Base-by-base conservation (phyloP, 1,140 invertebrate genomes). In the Diorhabda carinulata region DNA sequence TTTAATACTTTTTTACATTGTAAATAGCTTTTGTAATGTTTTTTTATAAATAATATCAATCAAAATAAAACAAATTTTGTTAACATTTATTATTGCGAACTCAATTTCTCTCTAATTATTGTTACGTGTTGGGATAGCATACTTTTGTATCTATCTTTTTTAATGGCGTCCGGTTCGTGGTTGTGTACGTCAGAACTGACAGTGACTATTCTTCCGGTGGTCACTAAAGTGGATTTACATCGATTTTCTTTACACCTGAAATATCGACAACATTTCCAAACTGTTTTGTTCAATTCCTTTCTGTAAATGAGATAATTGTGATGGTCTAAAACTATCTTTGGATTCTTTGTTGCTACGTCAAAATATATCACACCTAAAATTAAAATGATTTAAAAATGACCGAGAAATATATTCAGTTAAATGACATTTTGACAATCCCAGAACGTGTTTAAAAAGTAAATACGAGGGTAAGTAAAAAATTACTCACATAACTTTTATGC, bases 181-280 rank as follows among this genome's bases (percentile, higher is more conserved):
- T 77, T 78, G 64, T 78, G 76, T 3, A 47, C 43, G 64, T 70
- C 70, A 7, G 70, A 73, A 64, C 70, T 78, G 56, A 77, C 72
- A n/a, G 65, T 70, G 3, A 77, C 75, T 41, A 72, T 70, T 44
- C 70, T 62, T 25, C 74, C 77, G 60, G 69, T 73, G 25, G 75
- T 77, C 3, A 77, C 70, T 8, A 78, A 52, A 56, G 66, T 74
- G 3, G 72, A 68, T 59, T 76, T 77, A 66, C 77, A 78, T 45
- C 76, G 66, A 44, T 77, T 71, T 43, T 67, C 70, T 41, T 66
- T 70, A 59, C 60, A 68, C 44, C 71, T 67, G 61, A 77, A 75
- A 60, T 77, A 75, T 42, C 63, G 69, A 43, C 67, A 66, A 66
- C 75, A 77, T 64, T 72, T 77, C 75, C 75, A 77, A n/a, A 74